Base-by-base conservation (phyloP, 2,113 vertebrate species). In the Chamaetylas fuelleborni region DNA sequence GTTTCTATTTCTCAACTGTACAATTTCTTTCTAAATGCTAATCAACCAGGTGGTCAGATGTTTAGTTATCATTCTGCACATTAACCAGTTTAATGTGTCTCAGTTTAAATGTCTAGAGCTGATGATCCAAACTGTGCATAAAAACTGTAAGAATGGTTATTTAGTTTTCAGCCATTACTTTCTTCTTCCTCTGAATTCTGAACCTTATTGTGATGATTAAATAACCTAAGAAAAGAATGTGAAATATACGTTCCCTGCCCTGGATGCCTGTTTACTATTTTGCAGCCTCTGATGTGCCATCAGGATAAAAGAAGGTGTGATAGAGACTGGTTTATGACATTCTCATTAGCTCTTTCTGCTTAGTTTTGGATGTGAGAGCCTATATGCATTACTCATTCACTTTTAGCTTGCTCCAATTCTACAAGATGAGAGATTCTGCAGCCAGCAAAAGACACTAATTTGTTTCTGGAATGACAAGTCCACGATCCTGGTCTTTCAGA, bases 11-110 rank as follows among this genome's bases (percentile, higher is more conserved):
- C 92, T 97, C 66, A 91, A 43, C 70, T 95, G 73, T 62, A 92
- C 34, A 88, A 91, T 95, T 88, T 95, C 73, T 94, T 95, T 95
- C 84, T 96, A 94, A 95, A 92, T 96, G 95, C 74, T 96, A 94
- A 96, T 91, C 89, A 94, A 87, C 50, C 74, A 92, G 86, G 40
- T 96, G 74, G 81, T 72, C 94, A 91, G 76, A 77, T 83, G 33
- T 94, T 94, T 96, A 93, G 76, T 95, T 97, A 94, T 90, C 36
- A 89, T 77, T 71, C 38, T 91, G 47, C 53, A 71, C 48, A 87
- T 96, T 94, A 95, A 95, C 81, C n/a, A 94, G 28, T 92, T 93
- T 95, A 90, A 90, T 69, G 79, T 3, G 3, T 88, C n/a, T 85
- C 77, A 40, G 65, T 96, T 92, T 96, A 91, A 94, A 95, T 88